Conservation (phyloP, 92 coral and sea anemone species). For the Epizoanthus rinbou region DNA sequence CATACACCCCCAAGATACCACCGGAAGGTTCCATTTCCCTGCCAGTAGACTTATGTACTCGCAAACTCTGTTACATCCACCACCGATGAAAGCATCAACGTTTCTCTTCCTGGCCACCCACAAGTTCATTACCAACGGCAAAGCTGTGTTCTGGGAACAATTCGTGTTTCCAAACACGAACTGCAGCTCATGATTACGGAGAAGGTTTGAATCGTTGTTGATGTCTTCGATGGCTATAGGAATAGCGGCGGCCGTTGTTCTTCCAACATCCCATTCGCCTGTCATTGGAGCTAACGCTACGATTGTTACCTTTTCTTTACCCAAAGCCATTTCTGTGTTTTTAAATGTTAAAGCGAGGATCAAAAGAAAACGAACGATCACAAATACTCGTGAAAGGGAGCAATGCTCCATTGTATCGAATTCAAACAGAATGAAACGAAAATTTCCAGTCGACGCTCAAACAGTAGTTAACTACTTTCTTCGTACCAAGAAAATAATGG, state of each 20-base stretch:
- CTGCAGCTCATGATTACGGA: constrained; percentile 74
- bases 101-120: constrained; percentile 79
- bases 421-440: background rate
- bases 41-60: constrained; percentile 86
- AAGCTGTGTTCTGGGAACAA: constrained; percentile 77
- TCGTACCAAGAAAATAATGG: background rate
- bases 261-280: constrained; percentile 88
- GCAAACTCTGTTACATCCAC: constrained; percentile 85
- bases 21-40: constrained; percentile 87
- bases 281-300: constrained; percentile 87
- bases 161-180: constrained; percentile 85
- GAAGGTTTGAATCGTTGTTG: constrained; percentile 67
- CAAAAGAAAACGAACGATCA: background rate
- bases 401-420: background rate
- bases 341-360: background rate
- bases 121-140: constrained; percentile 80
- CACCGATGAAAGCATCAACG: constrained; percentile 86
- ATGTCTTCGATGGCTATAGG: constrained; percentile 89
- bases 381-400: too few relatives aligned
- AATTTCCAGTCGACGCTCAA: background rate
- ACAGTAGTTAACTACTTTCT: background rate
- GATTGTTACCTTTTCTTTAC: constrained; percentile 66
- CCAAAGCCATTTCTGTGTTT: background rate
- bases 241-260: constrained; percentile 89
- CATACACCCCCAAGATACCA: constrained; percentile 91